These are phyloP conservation scores for Brachionus manjavacas DNA, from an alignment of 1,140 invertebrate genomes.

Conservation along the genomic window DNA sequence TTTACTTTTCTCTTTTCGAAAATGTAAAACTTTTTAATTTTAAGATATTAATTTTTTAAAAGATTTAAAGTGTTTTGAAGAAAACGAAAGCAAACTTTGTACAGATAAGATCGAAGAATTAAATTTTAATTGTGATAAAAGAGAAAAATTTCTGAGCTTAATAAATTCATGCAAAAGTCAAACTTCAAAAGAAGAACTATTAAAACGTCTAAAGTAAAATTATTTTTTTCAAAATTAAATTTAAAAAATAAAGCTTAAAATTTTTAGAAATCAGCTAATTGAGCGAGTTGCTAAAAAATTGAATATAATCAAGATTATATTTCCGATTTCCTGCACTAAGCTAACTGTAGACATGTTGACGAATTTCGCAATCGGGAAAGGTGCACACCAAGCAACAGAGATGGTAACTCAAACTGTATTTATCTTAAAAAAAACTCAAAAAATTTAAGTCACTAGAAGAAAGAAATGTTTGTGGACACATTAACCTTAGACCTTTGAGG, in stretches of 20 bases:
- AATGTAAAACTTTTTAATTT: neutral
- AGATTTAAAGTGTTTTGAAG: neutral
- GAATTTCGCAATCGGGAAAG: slow-evolving; percentile 33
- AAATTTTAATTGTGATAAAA: neutral
- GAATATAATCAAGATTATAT: slow-evolving; percentile 25
- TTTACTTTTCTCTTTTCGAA: slow-evolving; percentile 25
- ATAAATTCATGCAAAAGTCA: neutral
- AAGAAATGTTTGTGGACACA: neutral
- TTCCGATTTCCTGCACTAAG: slow-evolving; percentile 3
- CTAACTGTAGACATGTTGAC: slow-evolving; percentile 10
- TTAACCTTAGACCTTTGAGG: slow-evolving; percentile 19
- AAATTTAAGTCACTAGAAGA: slow-evolving; percentile 6
- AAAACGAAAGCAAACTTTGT: neutral
- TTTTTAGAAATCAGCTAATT: slow-evolving; percentile 1
- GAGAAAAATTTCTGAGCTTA: neutral
- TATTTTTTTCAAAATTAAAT: neutral
- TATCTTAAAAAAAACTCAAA: no score
- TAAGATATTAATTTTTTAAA: neutral
- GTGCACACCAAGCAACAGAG: slow-evolving; percentile 25
- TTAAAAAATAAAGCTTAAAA: neutral
- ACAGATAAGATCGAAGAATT: neutral
- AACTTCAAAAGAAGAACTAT: slow-evolving; percentile 30
- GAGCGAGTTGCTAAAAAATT: neutral
- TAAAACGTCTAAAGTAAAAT: slow-evolving; percentile 30
- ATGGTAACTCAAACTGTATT: neutral